phyloP scores from a whole-genome alignment of 1,140 invertebrate species.

The Cotesia vestalis region DNA sequence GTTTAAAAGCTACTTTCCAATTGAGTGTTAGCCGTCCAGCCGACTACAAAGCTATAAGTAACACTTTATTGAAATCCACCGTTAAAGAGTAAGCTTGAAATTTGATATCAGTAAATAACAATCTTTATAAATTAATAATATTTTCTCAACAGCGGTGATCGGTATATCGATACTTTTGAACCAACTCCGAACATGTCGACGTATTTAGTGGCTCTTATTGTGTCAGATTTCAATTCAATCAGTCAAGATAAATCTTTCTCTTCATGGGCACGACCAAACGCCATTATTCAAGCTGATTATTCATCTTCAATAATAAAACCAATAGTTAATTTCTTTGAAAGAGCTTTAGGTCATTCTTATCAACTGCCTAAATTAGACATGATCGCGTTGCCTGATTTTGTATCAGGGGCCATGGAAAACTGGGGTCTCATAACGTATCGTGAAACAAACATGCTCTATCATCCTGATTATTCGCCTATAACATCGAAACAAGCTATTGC shows the following conservation, averaged over 20 bases:
- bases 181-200: conserved; percentile 79
- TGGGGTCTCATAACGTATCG: conserved; percentile 68
- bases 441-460: conserved; percentile 49
- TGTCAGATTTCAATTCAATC: conserved; percentile 71
- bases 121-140: conserved; percentile 39
- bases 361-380: conserved; percentile 73
- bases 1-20: conserved; percentile 81
- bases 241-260: conserved; percentile 13
- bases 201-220: conserved; percentile 77
- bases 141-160: conserved; percentile 47
- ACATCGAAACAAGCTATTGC: conserved; percentile 73
- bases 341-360: conserved; percentile 66
- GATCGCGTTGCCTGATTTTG: conserved; percentile 80
- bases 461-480: conserved; percentile 65
- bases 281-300: conserved; percentile 69
- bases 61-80: conserved; percentile 57
- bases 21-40: conserved; percentile 69
- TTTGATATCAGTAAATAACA: not conserved
- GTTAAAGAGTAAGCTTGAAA: conserved; percentile 42
- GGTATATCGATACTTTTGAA: conserved; percentile 68
- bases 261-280: conserved; percentile 73
- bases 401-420: conserved; percentile 78
- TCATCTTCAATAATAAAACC: conserved; percentile 62
- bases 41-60: conserved; percentile 60
- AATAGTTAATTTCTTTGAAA: conserved; percentile 66